Percentiles rank a stretch among this genome's conserved stretches.
Evolutionary conservation across 2,888 invertebrate genomes (phyloP).

Genomic region (Ditula angustiorana): DNA sequence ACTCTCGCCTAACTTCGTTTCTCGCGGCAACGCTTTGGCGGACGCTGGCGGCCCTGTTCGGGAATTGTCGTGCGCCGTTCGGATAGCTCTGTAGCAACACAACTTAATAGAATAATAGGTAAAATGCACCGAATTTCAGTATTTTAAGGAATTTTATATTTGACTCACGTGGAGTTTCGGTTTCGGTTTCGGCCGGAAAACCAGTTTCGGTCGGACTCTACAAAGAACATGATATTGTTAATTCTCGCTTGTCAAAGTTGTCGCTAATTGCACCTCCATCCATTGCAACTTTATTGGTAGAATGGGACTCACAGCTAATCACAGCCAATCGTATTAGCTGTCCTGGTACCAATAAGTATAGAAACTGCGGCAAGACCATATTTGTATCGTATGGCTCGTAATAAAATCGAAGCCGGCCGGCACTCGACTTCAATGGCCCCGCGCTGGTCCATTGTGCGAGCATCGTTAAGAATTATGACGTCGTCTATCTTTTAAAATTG

Average conservation of each 20-base stretch:
- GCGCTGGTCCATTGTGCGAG: constrained; percentile 52
- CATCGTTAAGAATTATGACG: constrained; percentile 50
- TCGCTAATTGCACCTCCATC: background rate
- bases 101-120: too few relatives aligned
- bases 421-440: constrained; percentile 40
- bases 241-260: background rate
- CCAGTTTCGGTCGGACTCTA: too few relatives aligned
- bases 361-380: constrained; percentile 14
- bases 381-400: constrained; percentile 42
- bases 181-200: too few relatives aligned
- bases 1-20: too few relatives aligned
- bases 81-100: too few relatives aligned
- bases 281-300: background rate
- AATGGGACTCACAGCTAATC: background rate
- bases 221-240: too few relatives aligned
- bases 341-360: background rate
- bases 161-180: background rate
- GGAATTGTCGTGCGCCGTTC: too few relatives aligned
- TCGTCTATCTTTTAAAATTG: constrained; percentile 57
- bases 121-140: too few relatives aligned
- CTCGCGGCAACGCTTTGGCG: too few relatives aligned
- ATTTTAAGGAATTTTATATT: too few relatives aligned
- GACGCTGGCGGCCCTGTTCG: too few relatives aligned
- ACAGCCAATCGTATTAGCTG: too few relatives aligned
- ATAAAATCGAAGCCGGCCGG: constrained; percentile 47